A percentile compares a stretch with the other conserved stretches of the same genome.
Evolutionary conservation across 2,888 invertebrate genomes (phyloP).

Genomic region (Chaetoderma sp.): DNA sequence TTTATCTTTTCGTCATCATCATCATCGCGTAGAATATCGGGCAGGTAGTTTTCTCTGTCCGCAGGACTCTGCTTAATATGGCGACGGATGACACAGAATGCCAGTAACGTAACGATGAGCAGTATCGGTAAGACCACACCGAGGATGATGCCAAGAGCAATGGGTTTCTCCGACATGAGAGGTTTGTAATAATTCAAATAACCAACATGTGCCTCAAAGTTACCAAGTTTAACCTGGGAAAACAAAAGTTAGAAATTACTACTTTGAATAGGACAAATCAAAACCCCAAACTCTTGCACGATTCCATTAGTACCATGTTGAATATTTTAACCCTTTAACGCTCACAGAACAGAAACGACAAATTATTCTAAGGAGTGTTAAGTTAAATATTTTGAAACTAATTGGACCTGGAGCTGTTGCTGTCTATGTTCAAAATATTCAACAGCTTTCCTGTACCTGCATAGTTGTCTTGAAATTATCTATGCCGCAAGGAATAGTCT

Average conservation of each 20-base stretch:
- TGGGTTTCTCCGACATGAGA: constrained; percentile 46
- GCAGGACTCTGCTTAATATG: constrained; percentile 57
- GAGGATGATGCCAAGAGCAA: constrained; percentile 59
- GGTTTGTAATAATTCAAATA: constrained; percentile 50
- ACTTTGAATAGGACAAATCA: too few relatives aligned
- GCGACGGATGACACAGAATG: constrained; percentile 57
- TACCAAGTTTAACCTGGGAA: constrained; percentile 51
- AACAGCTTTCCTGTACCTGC: too few relatives aligned
- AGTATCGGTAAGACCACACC: constrained; percentile 61
- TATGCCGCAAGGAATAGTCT: too few relatives aligned
- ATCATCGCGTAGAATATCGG: constrained; percentile 59
- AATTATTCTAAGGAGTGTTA: too few relatives aligned
- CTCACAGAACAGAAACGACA: too few relatives aligned
- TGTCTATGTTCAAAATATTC: too few relatives aligned
- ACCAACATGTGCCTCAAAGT: constrained; percentile 47
- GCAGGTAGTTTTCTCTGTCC: constrained; percentile 49
- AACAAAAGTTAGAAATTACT: neutral
- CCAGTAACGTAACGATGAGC: constrained; percentile 55
- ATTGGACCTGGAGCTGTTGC: too few relatives aligned
- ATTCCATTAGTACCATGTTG: too few relatives aligned
- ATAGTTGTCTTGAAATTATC: too few relatives aligned
- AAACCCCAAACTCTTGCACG: too few relatives aligned
- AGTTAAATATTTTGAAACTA: too few relatives aligned
- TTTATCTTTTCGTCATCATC: constrained; percentile 50
- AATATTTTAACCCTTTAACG: too few relatives aligned